phyloP scores from a whole-genome alignment of 2,888 invertebrate genomes.

The Lasioglossum oenotherae region DNA sequence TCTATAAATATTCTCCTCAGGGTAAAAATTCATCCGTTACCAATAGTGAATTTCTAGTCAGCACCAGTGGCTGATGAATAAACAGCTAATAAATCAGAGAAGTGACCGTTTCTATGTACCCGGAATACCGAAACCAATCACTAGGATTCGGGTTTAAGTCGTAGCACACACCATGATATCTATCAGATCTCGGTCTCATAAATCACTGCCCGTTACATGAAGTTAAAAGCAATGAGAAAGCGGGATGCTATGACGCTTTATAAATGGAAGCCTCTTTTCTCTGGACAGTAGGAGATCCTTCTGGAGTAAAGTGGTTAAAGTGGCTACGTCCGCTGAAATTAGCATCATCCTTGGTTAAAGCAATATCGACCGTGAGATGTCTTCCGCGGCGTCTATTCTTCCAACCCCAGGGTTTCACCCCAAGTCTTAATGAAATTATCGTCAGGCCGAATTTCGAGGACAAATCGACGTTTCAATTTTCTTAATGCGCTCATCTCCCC shows the following conservation, averaged over 20 bases:
- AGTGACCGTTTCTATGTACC: background rate
- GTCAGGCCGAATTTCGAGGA: slow-evolving; percentile 77
- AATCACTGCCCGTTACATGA: slow-evolving; percentile 38
- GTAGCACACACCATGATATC: slow-evolving; percentile 27
- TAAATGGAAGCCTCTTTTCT: slow-evolving; percentile 47
- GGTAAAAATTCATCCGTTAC: no score
- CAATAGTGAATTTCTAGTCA: background rate
- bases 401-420: slow-evolving; percentile 41
- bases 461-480: slow-evolving; percentile 85
- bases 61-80: background rate
- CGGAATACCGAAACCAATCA: background rate
- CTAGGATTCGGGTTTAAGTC: slow-evolving; percentile 5
- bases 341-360: slow-evolving; percentile 69
- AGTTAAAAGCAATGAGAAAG: slow-evolving; percentile 39
- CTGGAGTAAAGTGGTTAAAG: slow-evolving; percentile 31
- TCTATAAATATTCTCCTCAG: no score
- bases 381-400: slow-evolving; percentile 45
- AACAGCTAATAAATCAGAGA: background rate
- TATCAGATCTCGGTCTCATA: slow-evolving; percentile 43
- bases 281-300: slow-evolving; percentile 32
- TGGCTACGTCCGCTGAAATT: slow-evolving; percentile 66
- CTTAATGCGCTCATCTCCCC: slow-evolving; percentile 80
- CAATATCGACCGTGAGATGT: slow-evolving; percentile 66
- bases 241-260: slow-evolving; percentile 40
- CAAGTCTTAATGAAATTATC: slow-evolving; percentile 81